These are phyloP conservation scores for Gracilinanus agilis DNA, from an alignment of 2,113 vertebrate genomes.

Conservation along the genomic window DNA sequence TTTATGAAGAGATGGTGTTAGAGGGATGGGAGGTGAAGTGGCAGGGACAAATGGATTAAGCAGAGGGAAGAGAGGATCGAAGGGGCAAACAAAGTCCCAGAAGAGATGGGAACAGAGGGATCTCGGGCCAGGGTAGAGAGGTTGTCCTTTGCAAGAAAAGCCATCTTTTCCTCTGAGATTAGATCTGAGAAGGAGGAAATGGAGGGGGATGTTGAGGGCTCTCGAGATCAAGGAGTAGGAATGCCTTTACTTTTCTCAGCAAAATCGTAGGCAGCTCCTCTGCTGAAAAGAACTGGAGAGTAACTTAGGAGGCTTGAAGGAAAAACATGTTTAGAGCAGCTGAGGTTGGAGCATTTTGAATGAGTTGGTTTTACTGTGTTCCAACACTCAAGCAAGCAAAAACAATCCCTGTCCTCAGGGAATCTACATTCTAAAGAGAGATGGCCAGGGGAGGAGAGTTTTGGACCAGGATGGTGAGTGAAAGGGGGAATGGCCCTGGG, in stretches of 20 bases:
- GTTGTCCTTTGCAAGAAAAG: background rate
- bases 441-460: too few relatives aligned
- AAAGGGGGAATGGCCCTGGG: too few relatives aligned
- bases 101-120: background rate
- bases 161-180: background rate
- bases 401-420: background rate
- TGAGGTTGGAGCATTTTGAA: background rate
- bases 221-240: background rate
- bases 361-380: background rate
- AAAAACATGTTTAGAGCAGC: background rate
- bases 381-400: too few relatives aligned
- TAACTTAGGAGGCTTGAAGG: background rate
- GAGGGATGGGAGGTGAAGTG: background rate
- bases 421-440: background rate
- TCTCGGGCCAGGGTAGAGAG: background rate
- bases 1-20: background rate
- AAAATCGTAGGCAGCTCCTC: too few relatives aligned
- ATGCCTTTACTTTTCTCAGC: background rate
- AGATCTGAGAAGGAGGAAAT: background rate
- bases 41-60: background rate
- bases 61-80: background rate
- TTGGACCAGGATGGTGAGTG: too few relatives aligned
- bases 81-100: background rate
- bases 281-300: too few relatives aligned
- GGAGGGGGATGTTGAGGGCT: background rate